Base-by-base conservation (phyloP, 2,888 invertebrate genomes). In the Cheilosia urbana region DNA sequence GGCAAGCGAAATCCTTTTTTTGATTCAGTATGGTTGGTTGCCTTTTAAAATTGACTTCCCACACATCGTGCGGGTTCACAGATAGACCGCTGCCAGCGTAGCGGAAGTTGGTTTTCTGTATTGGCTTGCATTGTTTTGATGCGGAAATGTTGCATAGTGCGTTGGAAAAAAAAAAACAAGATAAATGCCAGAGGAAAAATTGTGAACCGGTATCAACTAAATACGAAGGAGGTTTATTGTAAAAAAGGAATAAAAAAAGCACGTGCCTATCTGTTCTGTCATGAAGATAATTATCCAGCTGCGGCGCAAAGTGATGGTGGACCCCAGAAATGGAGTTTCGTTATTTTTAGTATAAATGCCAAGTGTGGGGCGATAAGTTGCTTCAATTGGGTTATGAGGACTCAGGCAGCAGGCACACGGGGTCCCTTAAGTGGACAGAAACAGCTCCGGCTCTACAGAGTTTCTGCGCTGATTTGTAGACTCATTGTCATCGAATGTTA, bases 41-140 rank as follows among this genome's bases (percentile, higher is more conserved):
- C 76, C 81, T 85, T 81, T 81, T 77, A 76, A 81, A 85, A 85
- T 85, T 81, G 85, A 85, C 85, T 85, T 85, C 76, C 85, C 81
- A 65, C 85, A 76, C 81, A 77, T 81, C 60, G 77, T 85, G 85
- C 66, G 81, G 81, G 85, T 40, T 85, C 69, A 81, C 84, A 65
- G 71, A 75, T 71, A 81, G 65, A 85, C 84, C 81, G 77, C 81
- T 80, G 71, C 62, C 62, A 55, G 55, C 71, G 62, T 55, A 66
- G 51, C 71, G 45, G 71, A 81, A 57, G 81, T 85, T 76, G 80
- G 60, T 73, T 76, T 68, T 62, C 42, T 75, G 53, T 76, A 72
- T 72, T 65, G 69, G 69, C 60, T 53, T 21, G 75, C 30, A 68
- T 55, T 72, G 72, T 85, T 85, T 76, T 75, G 49, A 34, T 76